A percentile compares a stretch with the other conserved stretches of the same genome.
Evolutionary conservation across 1,140 invertebrate genomes (phyloP).

Genomic region (Aphis gossypii): DNA sequence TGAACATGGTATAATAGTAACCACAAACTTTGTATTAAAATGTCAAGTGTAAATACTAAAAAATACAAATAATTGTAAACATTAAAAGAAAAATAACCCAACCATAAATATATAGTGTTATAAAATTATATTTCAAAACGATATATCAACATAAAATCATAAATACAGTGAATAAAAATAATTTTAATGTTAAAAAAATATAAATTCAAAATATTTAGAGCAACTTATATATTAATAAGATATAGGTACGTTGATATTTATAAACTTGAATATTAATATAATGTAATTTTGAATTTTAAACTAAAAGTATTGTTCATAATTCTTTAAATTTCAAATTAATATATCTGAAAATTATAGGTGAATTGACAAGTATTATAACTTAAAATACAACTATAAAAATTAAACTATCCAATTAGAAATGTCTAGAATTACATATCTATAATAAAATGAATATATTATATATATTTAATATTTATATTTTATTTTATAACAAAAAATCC

Average conservation of each 20-base stretch:
- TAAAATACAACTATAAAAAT: not conserved
- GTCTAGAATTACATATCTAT: not conserved
- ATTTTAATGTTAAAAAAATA: not conserved
- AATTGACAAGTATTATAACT: not conserved
- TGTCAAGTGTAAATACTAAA: not conserved
- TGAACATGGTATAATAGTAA: not conserved
- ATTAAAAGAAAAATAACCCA: not conserved
- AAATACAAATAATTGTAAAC: too few species aligned
- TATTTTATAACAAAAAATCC: not conserved
- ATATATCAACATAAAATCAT: not conserved
- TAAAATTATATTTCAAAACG: not conserved
- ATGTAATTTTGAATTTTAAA: not conserved
- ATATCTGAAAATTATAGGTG: not conserved
- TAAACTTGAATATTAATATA: not conserved
- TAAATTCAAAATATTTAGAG: not conserved
- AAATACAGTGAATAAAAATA: not conserved
- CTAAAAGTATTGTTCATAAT: not conserved
- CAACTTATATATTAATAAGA: not conserved
- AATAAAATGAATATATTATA: not conserved
- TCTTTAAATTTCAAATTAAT: not conserved
- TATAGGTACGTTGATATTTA: not conserved
- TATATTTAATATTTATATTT: not conserved
- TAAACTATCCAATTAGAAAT: not conserved
- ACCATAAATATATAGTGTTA: not conserved
- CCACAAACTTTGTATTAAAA: not conserved